Percentiles rank a stretch among this genome's conserved stretches.
Conservation (phyloP, 2,888 invertebrate species). For the Slavum lentiscoides region DNA sequence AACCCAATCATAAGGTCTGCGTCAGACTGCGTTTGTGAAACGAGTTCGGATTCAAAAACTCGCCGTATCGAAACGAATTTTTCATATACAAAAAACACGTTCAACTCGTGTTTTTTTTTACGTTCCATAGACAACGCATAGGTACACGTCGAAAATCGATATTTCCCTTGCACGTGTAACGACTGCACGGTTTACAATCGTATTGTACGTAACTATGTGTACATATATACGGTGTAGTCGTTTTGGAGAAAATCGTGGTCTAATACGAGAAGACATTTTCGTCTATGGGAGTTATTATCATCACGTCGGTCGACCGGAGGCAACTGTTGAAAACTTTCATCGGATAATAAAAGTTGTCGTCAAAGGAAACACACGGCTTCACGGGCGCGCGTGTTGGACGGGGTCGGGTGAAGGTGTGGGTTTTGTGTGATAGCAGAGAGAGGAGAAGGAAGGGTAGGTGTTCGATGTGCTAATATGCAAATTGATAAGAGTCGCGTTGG, state of each 20-base stretch:
- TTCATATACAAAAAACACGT: too few species aligned
- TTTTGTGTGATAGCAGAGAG: neutral
- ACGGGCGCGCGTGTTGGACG: neutral
- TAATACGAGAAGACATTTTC: neutral
- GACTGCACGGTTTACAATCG: too few species aligned
- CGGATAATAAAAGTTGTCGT: conserved; percentile 46
- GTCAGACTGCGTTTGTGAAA: too few species aligned
- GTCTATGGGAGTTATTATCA: conserved; percentile 26
- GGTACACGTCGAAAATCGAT: too few species aligned
- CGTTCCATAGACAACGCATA: too few species aligned
- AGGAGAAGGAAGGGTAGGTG: neutral
- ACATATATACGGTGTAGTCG: too few species aligned
- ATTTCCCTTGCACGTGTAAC: too few species aligned
- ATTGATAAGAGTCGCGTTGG: conserved; percentile 34
- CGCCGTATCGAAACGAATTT: too few species aligned
- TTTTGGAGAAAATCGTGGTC: neutral
- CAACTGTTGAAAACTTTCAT: conserved; percentile 39
- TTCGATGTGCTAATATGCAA: conserved; percentile 52
- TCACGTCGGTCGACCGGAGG: conserved; percentile 11
- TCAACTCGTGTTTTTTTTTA: too few species aligned
- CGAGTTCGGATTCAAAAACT: too few species aligned
- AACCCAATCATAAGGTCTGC: too few species aligned
- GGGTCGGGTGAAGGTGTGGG: neutral
- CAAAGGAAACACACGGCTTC: conserved; percentile 44
- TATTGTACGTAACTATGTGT: too few species aligned